phyloP scores from a whole-genome alignment of 2,888 invertebrate genomes.

The Timema cristinae region DNA sequence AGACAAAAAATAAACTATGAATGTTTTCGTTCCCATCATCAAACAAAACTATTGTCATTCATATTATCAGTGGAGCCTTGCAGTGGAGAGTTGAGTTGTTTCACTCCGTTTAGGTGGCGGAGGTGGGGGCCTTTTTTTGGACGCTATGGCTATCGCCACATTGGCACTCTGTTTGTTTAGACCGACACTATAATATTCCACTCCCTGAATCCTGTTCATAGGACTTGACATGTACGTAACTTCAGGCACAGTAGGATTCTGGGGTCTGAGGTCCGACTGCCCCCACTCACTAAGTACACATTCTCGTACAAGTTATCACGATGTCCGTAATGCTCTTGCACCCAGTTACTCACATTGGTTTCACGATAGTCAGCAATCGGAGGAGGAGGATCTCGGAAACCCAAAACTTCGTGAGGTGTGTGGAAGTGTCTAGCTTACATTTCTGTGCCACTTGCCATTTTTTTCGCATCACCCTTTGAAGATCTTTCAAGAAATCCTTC shows the following conservation, averaged over 20 bases:
- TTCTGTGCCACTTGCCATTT: constrained; percentile 82
- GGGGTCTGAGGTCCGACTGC: constrained; percentile 11
- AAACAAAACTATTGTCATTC: constrained; percentile 15
- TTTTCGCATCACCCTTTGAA: constrained; percentile 88
- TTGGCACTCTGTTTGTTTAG: constrained; percentile 21
- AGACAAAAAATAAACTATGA: no score
- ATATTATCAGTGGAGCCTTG: constrained; percentile 30
- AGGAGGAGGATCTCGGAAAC: constrained; percentile 72
- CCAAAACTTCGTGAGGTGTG: constrained; percentile 83
- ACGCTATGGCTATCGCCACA: constrained; percentile 40
- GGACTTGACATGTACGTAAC: constrained; percentile 20
- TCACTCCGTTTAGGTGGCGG: constrained; percentile 88
- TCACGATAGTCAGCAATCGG: constrained; percentile 66
- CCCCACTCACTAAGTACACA: constrained; percentile 49
- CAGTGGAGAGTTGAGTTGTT: constrained; percentile 71
- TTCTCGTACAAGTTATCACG: constrained; percentile 72
- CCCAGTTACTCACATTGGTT: constrained; percentile 85
- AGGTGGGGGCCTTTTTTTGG: constrained; percentile 76
- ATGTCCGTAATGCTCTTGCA: constrained; percentile 77
- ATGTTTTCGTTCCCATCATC: no score
- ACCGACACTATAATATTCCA: constrained; percentile 19
- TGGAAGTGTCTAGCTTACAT: constrained; percentile 81
- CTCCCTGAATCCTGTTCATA: constrained; percentile 21
- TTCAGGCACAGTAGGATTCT: constrained; percentile 23
- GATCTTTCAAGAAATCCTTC: constrained; percentile 76